Base-by-base conservation (phyloP, 2,888 invertebrate genomes). In the Cybosia mesomella region DNA sequence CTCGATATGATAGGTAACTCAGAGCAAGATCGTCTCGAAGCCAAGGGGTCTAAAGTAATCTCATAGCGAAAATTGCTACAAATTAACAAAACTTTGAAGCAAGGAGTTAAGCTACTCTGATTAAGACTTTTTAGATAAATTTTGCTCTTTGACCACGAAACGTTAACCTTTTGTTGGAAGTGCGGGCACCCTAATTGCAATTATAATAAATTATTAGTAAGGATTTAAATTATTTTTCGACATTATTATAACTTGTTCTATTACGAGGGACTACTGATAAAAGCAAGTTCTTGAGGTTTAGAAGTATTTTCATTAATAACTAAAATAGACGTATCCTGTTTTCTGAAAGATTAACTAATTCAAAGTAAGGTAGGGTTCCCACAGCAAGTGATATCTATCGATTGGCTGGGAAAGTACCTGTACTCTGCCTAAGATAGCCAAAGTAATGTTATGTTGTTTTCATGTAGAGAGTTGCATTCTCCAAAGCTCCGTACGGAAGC, bases 191-290 rank as follows among this genome's bases (percentile, higher is more conserved):
- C 75, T 88, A 87, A 91, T 90, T 87, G 80, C 81, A 82, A 85
- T 87, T 86, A 89, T 87, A 89, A 90, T 90, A 86, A 89, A 87
- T 90, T 86, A 89, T 76, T 72, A 81, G 74, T 53, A 58, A 75
- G 78, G 79, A 77, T 80, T 83, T 49, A 28, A 68, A 59, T 58
- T 64, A 28, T 64, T 67, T 58, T 39, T 36, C 15, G 34, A 36
- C 36, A 36, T 11, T 10, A 0, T 58, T 32, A 18, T 34, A 57
- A 57, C 55, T 5, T 36, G 10, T 36, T 36, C 11, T 36, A 34
- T 34, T 34, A 8, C 8, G 34, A 34, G 34, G 34, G 7, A n/a
- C 13, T 39, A 15, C 13, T 13, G 39, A 36, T 36, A 36, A 13
- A 39, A 39, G 2, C 0, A 39, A 8, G 15, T 15, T 39, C 39